phyloP scores from a whole-genome alignment of 1,140 invertebrate genomes.

The Contarinia nasturtii region DNA sequence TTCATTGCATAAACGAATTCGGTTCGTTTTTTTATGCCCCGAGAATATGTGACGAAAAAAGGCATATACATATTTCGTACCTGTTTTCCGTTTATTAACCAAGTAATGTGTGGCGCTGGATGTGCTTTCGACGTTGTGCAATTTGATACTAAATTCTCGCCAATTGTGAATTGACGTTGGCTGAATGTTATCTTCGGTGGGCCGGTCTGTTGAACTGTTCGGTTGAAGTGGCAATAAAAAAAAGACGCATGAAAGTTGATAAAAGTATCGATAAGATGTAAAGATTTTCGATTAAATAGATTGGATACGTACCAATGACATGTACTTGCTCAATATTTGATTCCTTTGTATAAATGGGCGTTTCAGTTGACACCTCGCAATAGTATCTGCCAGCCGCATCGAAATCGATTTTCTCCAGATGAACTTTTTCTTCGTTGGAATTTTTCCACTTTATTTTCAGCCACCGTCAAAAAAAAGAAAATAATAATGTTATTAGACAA shows the following conservation, averaged over 20 bases:
- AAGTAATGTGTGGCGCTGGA: constrained; percentile 59
- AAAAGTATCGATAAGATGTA: background rate
- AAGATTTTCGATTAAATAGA: background rate
- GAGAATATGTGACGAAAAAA: too few relatives aligned
- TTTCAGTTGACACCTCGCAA: constrained; percentile 54
- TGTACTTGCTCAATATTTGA: constrained; percentile 47
- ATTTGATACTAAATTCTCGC: constrained; percentile 51
- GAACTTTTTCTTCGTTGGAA: constrained; percentile 52
- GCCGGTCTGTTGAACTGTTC: constrained; percentile 43
- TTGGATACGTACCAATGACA: constrained; percentile 53
- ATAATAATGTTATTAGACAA: background rate
- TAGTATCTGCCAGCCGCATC: constrained; percentile 49
- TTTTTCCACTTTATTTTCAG: constrained; percentile 37
- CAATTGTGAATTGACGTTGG: constrained; percentile 41
- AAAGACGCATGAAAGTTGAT: background rate
- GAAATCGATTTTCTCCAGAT: constrained; percentile 50
- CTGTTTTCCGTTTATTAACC: constrained; percentile 65
- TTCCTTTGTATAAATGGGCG: constrained; percentile 55
- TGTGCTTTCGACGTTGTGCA: constrained; percentile 52
- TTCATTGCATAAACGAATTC: background rate
- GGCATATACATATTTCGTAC: constrained; percentile 23
- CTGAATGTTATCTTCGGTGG: constrained; percentile 52
- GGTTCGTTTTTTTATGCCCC: background rate
- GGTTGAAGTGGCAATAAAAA: constrained; percentile 6
- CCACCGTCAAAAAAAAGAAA: constrained; percentile 7